Evolutionary conservation across 1,140 invertebrate genomes (phyloP).

Genomic region (Paramacrobiotus metropolitanus): DNA sequence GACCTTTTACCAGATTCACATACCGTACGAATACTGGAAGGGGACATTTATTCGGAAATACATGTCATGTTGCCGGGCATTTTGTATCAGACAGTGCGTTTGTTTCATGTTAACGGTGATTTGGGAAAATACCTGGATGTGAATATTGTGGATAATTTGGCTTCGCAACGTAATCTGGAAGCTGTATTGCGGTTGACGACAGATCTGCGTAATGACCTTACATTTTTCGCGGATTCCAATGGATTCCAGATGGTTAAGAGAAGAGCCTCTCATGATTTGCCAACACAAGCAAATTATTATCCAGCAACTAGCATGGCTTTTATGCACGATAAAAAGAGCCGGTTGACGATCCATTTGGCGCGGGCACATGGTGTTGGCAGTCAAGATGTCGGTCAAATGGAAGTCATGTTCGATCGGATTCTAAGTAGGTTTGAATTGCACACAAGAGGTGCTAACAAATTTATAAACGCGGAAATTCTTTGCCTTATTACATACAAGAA

Average conservation of each 20-base stretch:
- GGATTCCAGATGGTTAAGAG: constrained; percentile 72
- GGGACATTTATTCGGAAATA: constrained; percentile 50
- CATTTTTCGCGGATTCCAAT: constrained; percentile 81
- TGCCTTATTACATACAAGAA: no score
- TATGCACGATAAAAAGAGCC: neutral
- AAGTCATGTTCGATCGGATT: neutral
- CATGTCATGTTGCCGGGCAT: constrained; percentile 51
- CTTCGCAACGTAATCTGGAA: constrained; percentile 44
- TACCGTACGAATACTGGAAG: constrained; percentile 43
- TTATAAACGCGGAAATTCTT: no score
- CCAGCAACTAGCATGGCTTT: neutral
- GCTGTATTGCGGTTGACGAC: constrained; percentile 72
- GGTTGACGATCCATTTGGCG: neutral
- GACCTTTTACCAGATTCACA: constrained; percentile 32
- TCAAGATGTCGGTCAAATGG: neutral
- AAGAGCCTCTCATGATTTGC: constrained; percentile 9
- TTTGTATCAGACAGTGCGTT: constrained; percentile 45
- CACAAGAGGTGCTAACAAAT: no score
- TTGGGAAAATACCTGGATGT: constrained; percentile 39
- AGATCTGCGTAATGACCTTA: constrained; percentile 39
- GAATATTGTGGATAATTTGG: constrained; percentile 51
- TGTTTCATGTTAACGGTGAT: constrained; percentile 28
- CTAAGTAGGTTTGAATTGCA: no score
- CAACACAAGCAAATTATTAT: neutral
- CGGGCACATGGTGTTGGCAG: neutral